Conservation (phyloP, 2,113 vertebrate genomes). For the Phyllostomus hastatus region DNA sequence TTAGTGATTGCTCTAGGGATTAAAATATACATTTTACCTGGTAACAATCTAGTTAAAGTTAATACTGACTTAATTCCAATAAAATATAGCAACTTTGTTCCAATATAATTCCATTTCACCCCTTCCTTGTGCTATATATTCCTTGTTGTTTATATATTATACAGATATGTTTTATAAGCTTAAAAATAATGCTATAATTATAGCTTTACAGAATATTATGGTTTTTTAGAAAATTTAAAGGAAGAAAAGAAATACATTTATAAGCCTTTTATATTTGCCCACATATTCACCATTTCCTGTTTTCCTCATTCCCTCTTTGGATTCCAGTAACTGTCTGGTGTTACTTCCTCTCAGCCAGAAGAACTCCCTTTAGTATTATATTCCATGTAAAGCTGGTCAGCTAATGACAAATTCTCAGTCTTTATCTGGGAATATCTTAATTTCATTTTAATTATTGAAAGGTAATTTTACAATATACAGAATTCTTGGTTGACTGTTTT, state of each 20-base stretch:
- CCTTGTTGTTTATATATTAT: background rate
- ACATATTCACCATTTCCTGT: background rate
- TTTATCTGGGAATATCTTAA: background rate
- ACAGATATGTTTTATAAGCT: background rate
- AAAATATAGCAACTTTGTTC: background rate
- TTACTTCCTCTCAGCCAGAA: background rate
- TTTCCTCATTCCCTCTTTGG: background rate
- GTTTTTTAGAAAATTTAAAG: background rate
- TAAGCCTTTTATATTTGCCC: background rate
- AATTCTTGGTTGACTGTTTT: background rate
- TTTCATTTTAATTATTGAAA: background rate
- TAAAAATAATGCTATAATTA: background rate
- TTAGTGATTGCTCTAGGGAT: too few relatives aligned
- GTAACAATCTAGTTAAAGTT: background rate
- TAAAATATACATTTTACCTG: background rate
- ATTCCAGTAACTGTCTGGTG: background rate
- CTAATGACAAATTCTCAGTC: background rate
- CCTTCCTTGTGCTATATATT: background rate
- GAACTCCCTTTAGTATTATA: background rate
- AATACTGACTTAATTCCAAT: background rate
- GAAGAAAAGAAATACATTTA: background rate
- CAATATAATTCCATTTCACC: background rate
- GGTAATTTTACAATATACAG: background rate
- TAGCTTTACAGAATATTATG: background rate
- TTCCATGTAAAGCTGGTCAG: background rate